phyloP scores from a whole-genome alignment of 2,113 vertebrate genomes.

The Oryzias woworae region DNA sequence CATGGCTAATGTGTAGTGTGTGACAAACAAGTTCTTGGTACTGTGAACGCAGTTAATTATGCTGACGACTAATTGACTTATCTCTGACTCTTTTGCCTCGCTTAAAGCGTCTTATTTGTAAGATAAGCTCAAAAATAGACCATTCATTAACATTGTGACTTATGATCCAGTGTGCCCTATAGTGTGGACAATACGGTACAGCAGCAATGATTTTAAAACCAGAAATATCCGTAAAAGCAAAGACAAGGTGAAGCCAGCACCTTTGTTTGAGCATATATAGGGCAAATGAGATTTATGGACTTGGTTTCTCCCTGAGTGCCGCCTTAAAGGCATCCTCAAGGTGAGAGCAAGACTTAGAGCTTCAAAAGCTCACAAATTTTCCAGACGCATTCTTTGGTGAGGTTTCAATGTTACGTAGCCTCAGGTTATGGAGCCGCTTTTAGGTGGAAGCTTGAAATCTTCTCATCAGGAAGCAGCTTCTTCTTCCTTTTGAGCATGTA shows the following conservation, averaged over 20 bases:
- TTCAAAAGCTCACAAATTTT: conserved; percentile 6
- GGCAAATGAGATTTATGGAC: conserved; percentile 31
- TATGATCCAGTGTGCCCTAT: too few relatives aligned
- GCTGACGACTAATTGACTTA: too few relatives aligned
- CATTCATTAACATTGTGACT: too few relatives aligned
- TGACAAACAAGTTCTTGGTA: too few relatives aligned
- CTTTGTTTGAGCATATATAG: conserved; percentile 18
- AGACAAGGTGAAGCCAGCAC: conserved; percentile 3
- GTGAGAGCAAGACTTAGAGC: conserved; percentile 15
- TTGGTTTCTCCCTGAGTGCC: conserved; percentile 3
- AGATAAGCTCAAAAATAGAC: too few relatives aligned
- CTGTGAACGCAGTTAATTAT: too few relatives aligned
- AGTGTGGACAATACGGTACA: too few relatives aligned
- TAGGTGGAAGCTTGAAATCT: conserved; percentile 22
- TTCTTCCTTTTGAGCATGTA: background rate
- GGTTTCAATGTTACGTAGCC: conserved; percentile 8
- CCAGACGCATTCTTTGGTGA: conserved; percentile 5
- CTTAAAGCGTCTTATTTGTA: too few relatives aligned
- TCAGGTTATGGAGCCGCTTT: background rate
- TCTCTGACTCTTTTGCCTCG: too few relatives aligned
- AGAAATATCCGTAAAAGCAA: conserved; percentile 13
- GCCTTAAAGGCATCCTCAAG: background rate
- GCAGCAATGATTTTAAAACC: background rate
- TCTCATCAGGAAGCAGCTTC: conserved; percentile 28
- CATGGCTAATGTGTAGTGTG: too few relatives aligned